These are phyloP conservation scores for Nymphalis polychloros DNA, from an alignment of 2,888 invertebrate species.

Conservation along the genomic window DNA sequence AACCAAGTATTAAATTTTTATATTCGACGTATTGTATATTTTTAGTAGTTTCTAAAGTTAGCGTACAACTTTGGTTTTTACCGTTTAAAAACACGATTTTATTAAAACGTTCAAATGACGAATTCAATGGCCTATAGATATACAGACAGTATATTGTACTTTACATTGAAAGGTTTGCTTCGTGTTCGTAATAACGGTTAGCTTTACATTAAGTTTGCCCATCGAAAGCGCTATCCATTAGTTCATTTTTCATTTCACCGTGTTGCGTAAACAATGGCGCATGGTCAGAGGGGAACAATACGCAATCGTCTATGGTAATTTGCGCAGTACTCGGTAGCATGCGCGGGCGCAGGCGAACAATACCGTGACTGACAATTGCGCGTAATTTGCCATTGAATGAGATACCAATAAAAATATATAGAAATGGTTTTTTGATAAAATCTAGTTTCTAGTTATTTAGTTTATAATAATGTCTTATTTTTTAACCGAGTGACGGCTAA, in stretches of 20 bases:
- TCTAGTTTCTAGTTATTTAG: background rate
- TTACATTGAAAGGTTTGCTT: background rate
- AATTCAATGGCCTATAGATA: no score
- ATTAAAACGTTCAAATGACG: no score
- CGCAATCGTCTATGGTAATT: conserved; percentile 21
- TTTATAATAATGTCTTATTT: background rate
- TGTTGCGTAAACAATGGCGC: conserved; percentile 20
- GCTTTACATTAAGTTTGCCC: background rate
- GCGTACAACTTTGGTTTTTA: no score
- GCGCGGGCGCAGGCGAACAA: conserved; percentile 40
- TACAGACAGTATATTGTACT: no score
- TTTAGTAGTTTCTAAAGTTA: no score
- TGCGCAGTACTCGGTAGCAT: conserved; percentile 30
- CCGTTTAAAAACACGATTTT: no score
- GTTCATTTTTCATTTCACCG: conserved; percentile 5
- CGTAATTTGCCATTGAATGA: conserved; percentile 36
- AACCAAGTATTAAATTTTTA: no score
- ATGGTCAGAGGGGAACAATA: conserved; percentile 36
- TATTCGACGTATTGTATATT: no score
- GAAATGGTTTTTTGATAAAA: background rate
- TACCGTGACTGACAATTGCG: conserved; percentile 33
- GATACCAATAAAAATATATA: background rate
- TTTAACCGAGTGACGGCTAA: background rate
- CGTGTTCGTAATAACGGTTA: background rate
- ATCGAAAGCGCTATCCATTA: conserved; percentile 3